A percentile compares a stretch with the other conserved stretches of the same genome.
phyloP scores from a whole-genome alignment of 2,797 vertebrate genomes.

The Catamblyrhynchus diadema region DNA sequence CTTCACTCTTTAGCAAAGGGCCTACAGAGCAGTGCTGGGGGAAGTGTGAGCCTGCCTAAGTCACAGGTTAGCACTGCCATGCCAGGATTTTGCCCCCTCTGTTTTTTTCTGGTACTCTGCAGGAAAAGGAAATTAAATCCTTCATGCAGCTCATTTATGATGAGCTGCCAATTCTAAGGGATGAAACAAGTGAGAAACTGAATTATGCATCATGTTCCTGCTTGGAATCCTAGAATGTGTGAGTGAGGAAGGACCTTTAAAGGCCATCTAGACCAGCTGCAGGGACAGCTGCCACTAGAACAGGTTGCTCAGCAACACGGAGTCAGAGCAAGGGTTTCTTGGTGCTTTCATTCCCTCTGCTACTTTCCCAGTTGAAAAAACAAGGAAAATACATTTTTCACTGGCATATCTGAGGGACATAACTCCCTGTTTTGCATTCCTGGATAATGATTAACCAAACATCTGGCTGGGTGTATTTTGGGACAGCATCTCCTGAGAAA shows the following conservation, averaged over 20 bases:
- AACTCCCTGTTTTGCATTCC: not conserved
- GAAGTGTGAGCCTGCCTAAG: not conserved
- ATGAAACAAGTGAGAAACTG: not conserved
- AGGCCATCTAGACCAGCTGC: not conserved
- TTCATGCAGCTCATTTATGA: not conserved
- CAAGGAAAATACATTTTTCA: not conserved
- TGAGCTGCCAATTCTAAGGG: not conserved
- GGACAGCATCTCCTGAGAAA: not conserved
- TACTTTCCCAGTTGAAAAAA: not conserved
- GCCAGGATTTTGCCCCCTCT: not conserved
- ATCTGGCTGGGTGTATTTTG: not conserved
- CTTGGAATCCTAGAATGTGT: not conserved
- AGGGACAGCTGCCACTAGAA: not conserved
- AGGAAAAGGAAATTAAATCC: not conserved
- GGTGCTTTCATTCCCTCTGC: not conserved
- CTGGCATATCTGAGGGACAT: fast-evolving
- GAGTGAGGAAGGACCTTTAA: not conserved
- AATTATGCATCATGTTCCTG: not conserved
- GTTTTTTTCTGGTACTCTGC: not conserved
- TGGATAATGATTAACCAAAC: not conserved
- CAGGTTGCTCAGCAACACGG: not conserved
- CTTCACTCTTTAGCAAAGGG: not conserved
- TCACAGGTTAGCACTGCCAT: not conserved
- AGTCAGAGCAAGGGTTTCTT: not conserved
- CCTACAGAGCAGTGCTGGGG: not conserved